Evolutionary conservation across 2,888 invertebrate genomes (phyloP), one percentile per base, ranked within the genome.

Genomic region (Caenorhabditis wallacei): DNA sequence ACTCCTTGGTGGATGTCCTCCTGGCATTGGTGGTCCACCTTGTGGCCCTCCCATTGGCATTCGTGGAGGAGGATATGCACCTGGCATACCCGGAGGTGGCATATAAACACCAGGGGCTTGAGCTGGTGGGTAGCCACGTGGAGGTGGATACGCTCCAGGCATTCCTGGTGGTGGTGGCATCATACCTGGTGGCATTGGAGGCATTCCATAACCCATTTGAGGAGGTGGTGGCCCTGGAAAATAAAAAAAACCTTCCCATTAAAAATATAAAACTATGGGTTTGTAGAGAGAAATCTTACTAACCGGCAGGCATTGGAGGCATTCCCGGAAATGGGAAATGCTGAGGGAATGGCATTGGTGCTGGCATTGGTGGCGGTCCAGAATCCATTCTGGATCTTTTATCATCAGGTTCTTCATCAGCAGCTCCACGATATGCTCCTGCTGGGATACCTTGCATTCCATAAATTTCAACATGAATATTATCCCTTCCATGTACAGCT

Each of bases 401-500:
- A 18, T 82, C 82, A 1, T 82, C 82, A 10, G 82, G 82, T 35
- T 84, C 84, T 35, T 84, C 84, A 20, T 69, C 78, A 24, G 71
- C 61, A 5, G 56, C 57, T 86, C 88, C 88, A 24, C 88, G 74
- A 48, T 84, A 84, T 0, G 86, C 84, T 43, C 96, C 96, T 72
- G 96, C 95, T 37, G 99, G 99, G 92, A 99, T 98, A 89, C 99
- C 99, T 94, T 99, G 98, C 98, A 99, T 99, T 88, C 99, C 99
- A 94, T 99, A 99, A 92, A 99, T 98, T 94, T 99, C 99, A 93
- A 99, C 96, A 94, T 98, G 98, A 92, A 97, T 97, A 94, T 97
- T 97, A 92, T 97, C 97, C 92, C 98, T 95, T 93, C 97, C 97
- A 91, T 98, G 97, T 92, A 98, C 94, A 85, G 98, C 97, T 94